Conservation (phyloP, 2,888 invertebrate genomes). For the Rhingia rostrata region DNA sequence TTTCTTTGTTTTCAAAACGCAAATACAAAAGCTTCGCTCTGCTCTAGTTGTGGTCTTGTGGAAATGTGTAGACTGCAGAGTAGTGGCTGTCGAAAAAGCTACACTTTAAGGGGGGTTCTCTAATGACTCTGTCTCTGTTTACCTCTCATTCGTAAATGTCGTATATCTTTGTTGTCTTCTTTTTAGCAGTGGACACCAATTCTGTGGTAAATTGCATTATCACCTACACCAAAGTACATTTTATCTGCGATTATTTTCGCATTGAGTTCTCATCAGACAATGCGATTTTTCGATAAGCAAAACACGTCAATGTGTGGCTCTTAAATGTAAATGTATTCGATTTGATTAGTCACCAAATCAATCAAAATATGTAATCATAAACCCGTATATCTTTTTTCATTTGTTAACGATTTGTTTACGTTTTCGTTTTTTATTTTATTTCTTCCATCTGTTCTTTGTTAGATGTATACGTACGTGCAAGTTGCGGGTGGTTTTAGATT, state of each 20-base stretch:
- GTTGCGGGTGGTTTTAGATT: neutral
- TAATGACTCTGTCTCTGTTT: constrained; percentile 2
- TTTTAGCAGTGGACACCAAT: constrained; percentile 35
- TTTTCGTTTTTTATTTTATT: constrained; percentile 14
- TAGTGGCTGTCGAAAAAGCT: no score
- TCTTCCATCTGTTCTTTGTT: constrained; percentile 54
- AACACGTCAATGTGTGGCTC: neutral
- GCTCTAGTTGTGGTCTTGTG: constrained; percentile 39
- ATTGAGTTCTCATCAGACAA: neutral
- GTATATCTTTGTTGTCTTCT: neutral
- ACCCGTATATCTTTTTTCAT: constrained; percentile 7
- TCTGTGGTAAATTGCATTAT: neutral
- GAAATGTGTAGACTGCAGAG: no score
- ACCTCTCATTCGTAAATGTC: neutral
- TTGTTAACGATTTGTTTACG: constrained; percentile 58
- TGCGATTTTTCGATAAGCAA: neutral
- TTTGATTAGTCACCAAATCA: constrained; percentile 42
- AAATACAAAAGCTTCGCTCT: constrained; percentile 45
- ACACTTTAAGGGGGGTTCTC: neutral
- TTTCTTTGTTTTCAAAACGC: constrained; percentile 63
- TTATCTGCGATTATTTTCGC: neutral
- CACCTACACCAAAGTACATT: neutral
- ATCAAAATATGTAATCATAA: constrained; percentile 15
- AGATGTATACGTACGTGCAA: constrained; percentile 1
- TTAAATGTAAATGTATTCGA: neutral